Percentiles rank a stretch among this genome's conserved stretches.
phyloP scores from a whole-genome alignment of 2,888 invertebrate species.

The Caenorhabditis becei region DNA sequence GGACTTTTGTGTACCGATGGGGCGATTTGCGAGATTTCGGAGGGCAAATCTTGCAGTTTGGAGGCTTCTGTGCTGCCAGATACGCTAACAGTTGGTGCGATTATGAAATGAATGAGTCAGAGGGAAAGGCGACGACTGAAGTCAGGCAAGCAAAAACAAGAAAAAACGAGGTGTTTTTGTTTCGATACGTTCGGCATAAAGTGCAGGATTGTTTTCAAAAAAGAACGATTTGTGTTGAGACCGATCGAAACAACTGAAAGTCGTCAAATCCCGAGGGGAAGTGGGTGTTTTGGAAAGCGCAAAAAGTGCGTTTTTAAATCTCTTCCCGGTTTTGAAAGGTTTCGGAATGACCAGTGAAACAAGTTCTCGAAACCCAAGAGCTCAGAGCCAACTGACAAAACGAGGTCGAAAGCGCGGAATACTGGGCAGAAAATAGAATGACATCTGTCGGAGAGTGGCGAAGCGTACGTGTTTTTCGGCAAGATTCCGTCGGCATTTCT shows the following conservation, averaged over 20 bases:
- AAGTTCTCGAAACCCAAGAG: neutral
- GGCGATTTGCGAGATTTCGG: constrained; percentile 4
- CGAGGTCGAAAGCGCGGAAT: neutral
- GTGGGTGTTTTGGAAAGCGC: too few species aligned
- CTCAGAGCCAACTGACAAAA: neutral
- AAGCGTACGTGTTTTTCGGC: constrained; percentile 53
- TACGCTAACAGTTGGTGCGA: neutral
- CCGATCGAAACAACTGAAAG: too few species aligned
- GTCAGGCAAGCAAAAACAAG: neutral
- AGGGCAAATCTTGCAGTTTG: neutral
- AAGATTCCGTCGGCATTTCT: constrained; percentile 21
- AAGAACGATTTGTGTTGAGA: too few species aligned
- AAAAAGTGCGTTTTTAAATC: too few species aligned
- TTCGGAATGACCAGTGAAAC: constrained; percentile 14
- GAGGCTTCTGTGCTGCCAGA: neutral
- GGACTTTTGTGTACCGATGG: constrained; percentile 7
- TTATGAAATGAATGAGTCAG: neutral
- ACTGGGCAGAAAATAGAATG: constrained; percentile 17
- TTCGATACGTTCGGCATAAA: too few species aligned
- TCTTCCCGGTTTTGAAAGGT: neutral
- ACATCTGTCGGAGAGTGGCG: constrained; percentile 24
- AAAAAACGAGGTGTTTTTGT: neutral
- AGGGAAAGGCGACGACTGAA: too few species aligned
- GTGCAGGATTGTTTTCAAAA: too few species aligned
- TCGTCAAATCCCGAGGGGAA: too few species aligned